A percentile compares a stretch with the other conserved stretches of the same genome.
Evolutionary conservation across 2,113 vertebrate genomes (phyloP).

Genomic region (Cervus canadensis): DNA sequence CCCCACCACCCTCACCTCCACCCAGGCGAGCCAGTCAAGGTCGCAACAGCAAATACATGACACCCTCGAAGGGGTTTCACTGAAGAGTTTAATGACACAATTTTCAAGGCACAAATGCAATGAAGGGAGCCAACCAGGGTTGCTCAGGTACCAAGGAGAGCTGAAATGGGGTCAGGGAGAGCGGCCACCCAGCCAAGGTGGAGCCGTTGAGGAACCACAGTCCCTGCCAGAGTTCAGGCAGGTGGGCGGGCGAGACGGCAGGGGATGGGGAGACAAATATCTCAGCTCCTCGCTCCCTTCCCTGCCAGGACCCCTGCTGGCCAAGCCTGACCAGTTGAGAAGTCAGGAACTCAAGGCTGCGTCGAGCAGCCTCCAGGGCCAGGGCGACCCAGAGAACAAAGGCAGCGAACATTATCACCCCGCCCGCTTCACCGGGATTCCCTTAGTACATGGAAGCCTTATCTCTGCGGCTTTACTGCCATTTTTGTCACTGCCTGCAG

Average conservation of each 20-base stretch:
- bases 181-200: background rate
- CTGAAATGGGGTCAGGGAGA: background rate
- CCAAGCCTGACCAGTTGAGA: background rate
- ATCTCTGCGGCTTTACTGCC: background rate
- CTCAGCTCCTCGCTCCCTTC: background rate
- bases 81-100: background rate
- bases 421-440: fast-evolving
- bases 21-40: background rate
- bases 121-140: background rate
- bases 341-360: background rate
- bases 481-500: background rate
- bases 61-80: background rate
- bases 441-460: background rate
- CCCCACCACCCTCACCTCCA: background rate
- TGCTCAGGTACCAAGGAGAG: background rate
- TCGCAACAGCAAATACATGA: background rate
- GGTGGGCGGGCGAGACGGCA: background rate
- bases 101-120: background rate
- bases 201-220: background rate
- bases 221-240: background rate
- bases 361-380: background rate
- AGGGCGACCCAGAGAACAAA: background rate
- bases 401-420: too few species aligned
- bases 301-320: background rate
- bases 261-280: background rate